These are phyloP conservation scores for Crotalus tigris DNA, from an alignment of 2,113 vertebrate genomes.

Conservation along the genomic window DNA sequence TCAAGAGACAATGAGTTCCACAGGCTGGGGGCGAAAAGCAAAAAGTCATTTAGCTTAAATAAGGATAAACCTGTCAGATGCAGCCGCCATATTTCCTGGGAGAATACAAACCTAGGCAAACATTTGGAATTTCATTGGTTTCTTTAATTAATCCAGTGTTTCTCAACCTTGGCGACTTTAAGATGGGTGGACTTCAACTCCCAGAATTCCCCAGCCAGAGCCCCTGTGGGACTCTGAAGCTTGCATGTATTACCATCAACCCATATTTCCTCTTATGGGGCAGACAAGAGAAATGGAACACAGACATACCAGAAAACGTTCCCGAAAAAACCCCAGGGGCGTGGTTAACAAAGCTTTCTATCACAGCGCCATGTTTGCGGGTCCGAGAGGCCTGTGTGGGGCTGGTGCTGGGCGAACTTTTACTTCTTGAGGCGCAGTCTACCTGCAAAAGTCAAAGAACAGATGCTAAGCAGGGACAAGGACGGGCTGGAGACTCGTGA, in stretches of 20 bases:
- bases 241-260: not conserved
- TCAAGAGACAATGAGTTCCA: not conserved
- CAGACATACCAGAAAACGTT: slow-evolving; percentile 88
- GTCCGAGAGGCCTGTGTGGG: slow-evolving; percentile 72
- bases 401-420: slow-evolving; percentile 59
- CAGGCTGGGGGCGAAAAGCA: not conserved
- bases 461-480: not conserved
- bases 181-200: not conserved
- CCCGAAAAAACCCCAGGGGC: slow-evolving; percentile 96
- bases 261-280: not conserved
- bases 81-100: not conserved
- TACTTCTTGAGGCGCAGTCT: slow-evolving; percentile 73
- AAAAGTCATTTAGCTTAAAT: not conserved
- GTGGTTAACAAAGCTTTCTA: slow-evolving; percentile 96
- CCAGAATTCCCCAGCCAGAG: not conserved
- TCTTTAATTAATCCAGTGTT: not conserved
- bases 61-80: not conserved
- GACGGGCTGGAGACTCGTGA: not conserved
- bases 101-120: too few relatives aligned
- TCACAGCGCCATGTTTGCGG: slow-evolving; percentile 91
- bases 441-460: slow-evolving; percentile 63
- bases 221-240: not conserved
- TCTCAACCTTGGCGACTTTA: not conserved
- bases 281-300: accelerated
- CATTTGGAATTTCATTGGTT: not conserved